These are phyloP conservation scores for Anastrepha ludens DNA, from an alignment of 1,140 invertebrate genomes.

Conservation along the genomic window DNA sequence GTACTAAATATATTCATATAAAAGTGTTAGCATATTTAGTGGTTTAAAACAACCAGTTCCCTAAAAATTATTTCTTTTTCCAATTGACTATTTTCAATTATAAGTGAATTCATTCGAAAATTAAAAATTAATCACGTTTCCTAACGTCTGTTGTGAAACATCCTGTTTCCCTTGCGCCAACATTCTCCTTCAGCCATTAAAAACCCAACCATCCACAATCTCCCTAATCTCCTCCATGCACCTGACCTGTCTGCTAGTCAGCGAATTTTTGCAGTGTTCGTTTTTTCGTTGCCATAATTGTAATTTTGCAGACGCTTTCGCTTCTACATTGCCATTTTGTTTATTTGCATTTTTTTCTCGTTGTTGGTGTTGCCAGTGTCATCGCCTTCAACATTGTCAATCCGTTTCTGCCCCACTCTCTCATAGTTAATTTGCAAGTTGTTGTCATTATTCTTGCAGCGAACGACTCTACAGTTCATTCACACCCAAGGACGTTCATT, in stretches of 20 bases:
- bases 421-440: not conserved
- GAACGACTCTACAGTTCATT: conserved; percentile 54
- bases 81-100: too few relatives aligned
- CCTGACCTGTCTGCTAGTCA: conserved; percentile 11
- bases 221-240: not conserved
- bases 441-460: conserved; percentile 23
- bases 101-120: too few relatives aligned
- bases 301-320: conserved; percentile 53
- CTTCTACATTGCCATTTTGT: conserved; percentile 37
- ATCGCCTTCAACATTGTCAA: not conserved
- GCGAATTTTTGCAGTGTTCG: not conserved
- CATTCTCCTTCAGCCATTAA: not conserved
- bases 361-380: conserved; percentile 17
- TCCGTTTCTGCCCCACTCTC: not conserved
- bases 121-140: too few relatives aligned
- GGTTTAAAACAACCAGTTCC: too few relatives aligned
- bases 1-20: too few relatives aligned
- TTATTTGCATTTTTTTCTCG: conserved; percentile 17
- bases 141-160: not conserved
- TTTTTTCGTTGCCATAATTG: not conserved
- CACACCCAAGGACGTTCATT: conserved; percentile 58
- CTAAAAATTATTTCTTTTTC: too few relatives aligned
- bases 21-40: too few relatives aligned
- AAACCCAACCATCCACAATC: not conserved
- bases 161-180: not conserved